These are phyloP conservation scores for Discoglossus pictus DNA, from an alignment of 2,797 vertebrate species.

Conservation along the genomic window DNA sequence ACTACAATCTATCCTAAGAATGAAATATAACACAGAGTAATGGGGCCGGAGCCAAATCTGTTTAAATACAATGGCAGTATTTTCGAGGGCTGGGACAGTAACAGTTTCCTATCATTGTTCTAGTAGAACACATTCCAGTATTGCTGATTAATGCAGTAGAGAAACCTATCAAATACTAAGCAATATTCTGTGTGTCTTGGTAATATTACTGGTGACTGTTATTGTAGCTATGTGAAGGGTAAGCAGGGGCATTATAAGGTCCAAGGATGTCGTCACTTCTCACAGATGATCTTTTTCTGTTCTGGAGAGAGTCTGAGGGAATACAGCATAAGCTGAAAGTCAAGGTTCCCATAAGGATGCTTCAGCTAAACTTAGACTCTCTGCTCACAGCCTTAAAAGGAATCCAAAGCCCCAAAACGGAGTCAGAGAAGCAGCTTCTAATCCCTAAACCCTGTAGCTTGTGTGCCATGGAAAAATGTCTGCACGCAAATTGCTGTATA, in stretches of 20 bases:
- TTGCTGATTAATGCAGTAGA: too few relatives aligned
- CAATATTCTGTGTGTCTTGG: too few relatives aligned
- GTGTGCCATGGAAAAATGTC: constrained; percentile 18
- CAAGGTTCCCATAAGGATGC: constrained; percentile 26
- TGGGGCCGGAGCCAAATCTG: too few relatives aligned
- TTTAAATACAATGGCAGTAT: too few relatives aligned
- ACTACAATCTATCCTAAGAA: too few relatives aligned
- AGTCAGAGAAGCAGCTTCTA: constrained; percentile 16
- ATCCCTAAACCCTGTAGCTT: constrained; percentile 32
- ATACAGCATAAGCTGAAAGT: constrained; percentile 1
- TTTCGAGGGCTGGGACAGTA: too few relatives aligned
- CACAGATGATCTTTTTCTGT: not conserved
- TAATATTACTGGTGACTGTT: too few relatives aligned
- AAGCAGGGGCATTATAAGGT: not conserved
- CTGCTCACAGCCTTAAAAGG: constrained; percentile 41
- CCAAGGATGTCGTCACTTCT: not conserved
- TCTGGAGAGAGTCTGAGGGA: constrained; percentile 9
- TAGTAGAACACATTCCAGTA: too few relatives aligned
- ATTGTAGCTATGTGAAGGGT: too few relatives aligned
- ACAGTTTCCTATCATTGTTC: too few relatives aligned
- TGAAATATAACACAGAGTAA: too few relatives aligned
- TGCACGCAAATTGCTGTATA: constrained; percentile 8
- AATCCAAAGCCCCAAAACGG: constrained; percentile 24
- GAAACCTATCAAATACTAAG: too few relatives aligned
- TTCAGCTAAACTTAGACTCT: constrained; percentile 37